Evolutionary conservation across 2,797 vertebrate species (phyloP), one percentile per base, ranked within the genome.

Genomic region (Sebastes baramenuke): DNA sequence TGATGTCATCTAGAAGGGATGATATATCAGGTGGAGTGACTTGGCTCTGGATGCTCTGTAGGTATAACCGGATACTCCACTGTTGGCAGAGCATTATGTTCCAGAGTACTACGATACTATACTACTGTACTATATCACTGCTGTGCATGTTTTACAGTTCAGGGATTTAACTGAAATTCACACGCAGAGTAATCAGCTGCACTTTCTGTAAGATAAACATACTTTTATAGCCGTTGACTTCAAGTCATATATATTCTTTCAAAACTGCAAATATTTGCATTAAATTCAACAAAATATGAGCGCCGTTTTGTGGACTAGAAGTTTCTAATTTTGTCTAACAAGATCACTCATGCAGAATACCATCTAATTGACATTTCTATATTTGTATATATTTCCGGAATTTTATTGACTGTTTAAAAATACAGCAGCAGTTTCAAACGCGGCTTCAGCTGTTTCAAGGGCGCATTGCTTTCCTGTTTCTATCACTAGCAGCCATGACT

Each of bases 31-130:
- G 69, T 72, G 75, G 18, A 69, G 2, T 1, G 66, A 67, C 55
- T 74, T 87, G 81, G 81, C 84, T 85, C 34, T 59, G 58, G 77
- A 58, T 46, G 80, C 67, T 61, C 55, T 81, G 69, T 62, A 10
- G 73, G 14, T 77, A 67, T 46, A 84, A 88, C 59, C 64, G 46
- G 77, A 90, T 67, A 55, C 68, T 52, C 79, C 4, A 4, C 46
- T 58, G 65, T 56, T 84, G 82, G 70, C 71, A 64, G 64, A 64
- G 32, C 52, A 2, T 22, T 30, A 55, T 30, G 61, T 56, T 67
- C 32, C 49, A 20, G 72, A 49, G 36, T 52, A 25, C 32, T 22
- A 65, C 9, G 3, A 22, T 22, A 67, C 20, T 34, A 8, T 5
- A 46, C 32, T 18, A 18, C 32, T n/a, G 8, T 8, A 11, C 30